These are phyloP conservation scores for Drosophila fulvimacula DNA, from an alignment of 2,888 invertebrate genomes.

Conservation along the genomic window DNA sequence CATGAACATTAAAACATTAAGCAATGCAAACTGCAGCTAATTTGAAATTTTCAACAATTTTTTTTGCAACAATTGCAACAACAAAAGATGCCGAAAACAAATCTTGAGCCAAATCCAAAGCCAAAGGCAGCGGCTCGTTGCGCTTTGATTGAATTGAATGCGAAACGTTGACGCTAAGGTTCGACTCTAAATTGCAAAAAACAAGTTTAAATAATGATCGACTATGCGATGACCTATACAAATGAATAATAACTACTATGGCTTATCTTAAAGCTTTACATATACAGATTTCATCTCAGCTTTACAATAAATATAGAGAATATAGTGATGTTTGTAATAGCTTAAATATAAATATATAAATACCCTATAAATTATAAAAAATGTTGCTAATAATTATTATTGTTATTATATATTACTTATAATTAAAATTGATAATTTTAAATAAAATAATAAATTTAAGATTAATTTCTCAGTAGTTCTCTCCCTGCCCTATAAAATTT, in stretches of 20 bases:
- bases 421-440: no score
- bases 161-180: conserved; percentile 53
- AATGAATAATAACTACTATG: no score
- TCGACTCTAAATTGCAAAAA: conserved; percentile 39
- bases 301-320: background rate
- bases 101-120: conserved; percentile 45
- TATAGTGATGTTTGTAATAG: no score
- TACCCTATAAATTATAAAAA: background rate
- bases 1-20: conserved; percentile 41
- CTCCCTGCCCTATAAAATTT: no score
- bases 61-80: conserved; percentile 57
- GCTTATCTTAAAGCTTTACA: background rate
- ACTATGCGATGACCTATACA: conserved; percentile 5
- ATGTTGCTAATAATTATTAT: no score
- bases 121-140: conserved; percentile 65
- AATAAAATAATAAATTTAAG: no score
- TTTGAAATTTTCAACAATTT: conserved; percentile 70
- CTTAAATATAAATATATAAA: background rate
- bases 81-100: conserved; percentile 75
- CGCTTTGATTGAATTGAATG: conserved; percentile 78
- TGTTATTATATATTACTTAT: no score
- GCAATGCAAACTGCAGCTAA: conserved; percentile 72
- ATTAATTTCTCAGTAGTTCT: no score
- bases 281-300: no score
- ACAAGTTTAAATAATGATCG: background rate